Base-by-base conservation (phyloP, 2,888 invertebrate species). In the Eledona agricola region DNA sequence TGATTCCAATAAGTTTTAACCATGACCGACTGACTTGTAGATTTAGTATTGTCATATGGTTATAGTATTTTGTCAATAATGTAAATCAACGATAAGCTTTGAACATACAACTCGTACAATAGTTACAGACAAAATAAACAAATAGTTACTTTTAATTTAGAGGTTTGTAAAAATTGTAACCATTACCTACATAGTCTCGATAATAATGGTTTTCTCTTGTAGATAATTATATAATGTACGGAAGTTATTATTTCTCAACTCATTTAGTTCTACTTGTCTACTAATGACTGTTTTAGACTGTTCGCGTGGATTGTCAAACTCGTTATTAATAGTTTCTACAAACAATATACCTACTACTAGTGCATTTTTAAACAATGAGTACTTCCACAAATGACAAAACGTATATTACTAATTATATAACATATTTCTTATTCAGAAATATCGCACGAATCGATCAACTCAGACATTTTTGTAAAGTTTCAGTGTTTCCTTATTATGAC, bases 321-420 rank as follows among this genome's bases (percentile, higher is more conserved):
- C 11, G 46, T 35, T 42, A 42, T 29, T 29, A n/a, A 34, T 46
- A 34, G 34, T 34, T 46, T 34, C 34, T 42, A 50, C 22, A 15
- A 35, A 51, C 34, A 37, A 47, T 47, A 47, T 37, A 47, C 37
- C 34, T 34, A 46, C 34, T 34, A 46, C 29, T 55, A 55, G 53
- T 51, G 59, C 57, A 62, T 60, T 57, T 55, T 54, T 59, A 59
- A 62, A 61, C 60, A 60, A 60, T 59, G 59, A 60, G 65, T 67
- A 66, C 67, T 67, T 66, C 66, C 66, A 66, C 63, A 56, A 57
- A 46, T 52, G 22, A 46, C 32, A 42, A 46, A 38, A 55, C 42
- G 40, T 55, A 49, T 50, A 47, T 53, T 56, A 31, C 37, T 52
- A 25, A 45, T 51, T 16, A 5, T 19, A 19, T 4, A 43, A 28